Conservation (phyloP, 2,113 vertebrate genomes). For the Lepisosteus osseus region DNA sequence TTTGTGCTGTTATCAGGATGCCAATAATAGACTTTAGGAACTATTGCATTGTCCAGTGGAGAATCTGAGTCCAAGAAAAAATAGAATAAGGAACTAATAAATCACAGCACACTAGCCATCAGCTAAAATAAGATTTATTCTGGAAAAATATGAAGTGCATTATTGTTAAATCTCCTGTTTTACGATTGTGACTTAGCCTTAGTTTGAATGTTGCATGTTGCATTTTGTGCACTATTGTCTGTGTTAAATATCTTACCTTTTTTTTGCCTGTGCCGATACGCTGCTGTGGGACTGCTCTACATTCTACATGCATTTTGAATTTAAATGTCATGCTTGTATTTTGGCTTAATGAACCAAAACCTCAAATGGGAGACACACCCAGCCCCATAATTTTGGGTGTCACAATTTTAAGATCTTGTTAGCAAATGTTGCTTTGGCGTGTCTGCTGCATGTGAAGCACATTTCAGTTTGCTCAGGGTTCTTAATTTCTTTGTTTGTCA, state of each 20-base stretch:
- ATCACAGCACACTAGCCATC: too few species aligned
- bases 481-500: neutral
- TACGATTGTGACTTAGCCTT: neutral
- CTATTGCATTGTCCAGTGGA: too few species aligned
- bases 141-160: too few species aligned
- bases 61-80: too few species aligned
- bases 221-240: neutral
- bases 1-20: too few species aligned
- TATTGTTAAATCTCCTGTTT: neutral
- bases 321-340: neutral
- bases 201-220: neutral
- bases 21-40: too few species aligned
- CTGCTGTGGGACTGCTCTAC: neutral
- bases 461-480: neutral
- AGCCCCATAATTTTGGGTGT: conserved; percentile 15
- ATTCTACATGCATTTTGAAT: neutral
- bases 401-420: neutral
- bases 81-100: too few species aligned
- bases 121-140: too few species aligned
- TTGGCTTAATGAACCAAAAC: neutral
- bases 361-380: neutral
- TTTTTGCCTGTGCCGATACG: neutral
- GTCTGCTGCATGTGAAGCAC: neutral
- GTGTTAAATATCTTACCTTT: neutral
- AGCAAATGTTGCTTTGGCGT: conserved; percentile 7